Conservation (phyloP, 2,797 vertebrate species). For the Acridotheres tristis region DNA sequence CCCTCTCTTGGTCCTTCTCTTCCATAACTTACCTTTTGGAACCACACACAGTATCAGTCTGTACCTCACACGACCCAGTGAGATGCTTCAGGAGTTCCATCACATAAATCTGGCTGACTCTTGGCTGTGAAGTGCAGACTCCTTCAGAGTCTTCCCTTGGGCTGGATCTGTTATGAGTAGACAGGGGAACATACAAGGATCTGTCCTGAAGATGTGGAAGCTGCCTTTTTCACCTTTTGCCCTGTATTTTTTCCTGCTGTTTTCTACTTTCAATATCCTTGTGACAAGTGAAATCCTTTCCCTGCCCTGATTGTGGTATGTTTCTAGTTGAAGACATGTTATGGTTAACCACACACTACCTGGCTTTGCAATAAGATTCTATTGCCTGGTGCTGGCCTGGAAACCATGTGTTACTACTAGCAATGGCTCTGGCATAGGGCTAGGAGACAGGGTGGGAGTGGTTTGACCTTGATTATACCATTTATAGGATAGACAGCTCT, state of each 20-base stretch:
- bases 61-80: neutral
- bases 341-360: rapidly evolving
- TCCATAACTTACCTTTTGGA: neutral
- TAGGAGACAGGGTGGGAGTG: neutral
- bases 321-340: neutral
- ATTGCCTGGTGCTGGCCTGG: neutral
- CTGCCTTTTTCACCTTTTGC: neutral
- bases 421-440: neutral
- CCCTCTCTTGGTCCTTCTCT: neutral
- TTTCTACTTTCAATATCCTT: neutral
- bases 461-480: neutral
- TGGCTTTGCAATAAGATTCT: neutral
- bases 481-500: neutral
- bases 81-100: neutral
- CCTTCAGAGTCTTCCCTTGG: neutral
- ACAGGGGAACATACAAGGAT: neutral
- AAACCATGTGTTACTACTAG: neutral
- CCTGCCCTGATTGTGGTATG: neutral
- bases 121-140: neutral
- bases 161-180: neutral
- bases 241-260: neutral
- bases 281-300: neutral
- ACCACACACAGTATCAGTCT: neutral
- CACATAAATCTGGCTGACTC: neutral
- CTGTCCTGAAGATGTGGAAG: neutral